Base-by-base conservation (phyloP, 2,113 vertebrate genomes). In the Egretta garzetta region DNA sequence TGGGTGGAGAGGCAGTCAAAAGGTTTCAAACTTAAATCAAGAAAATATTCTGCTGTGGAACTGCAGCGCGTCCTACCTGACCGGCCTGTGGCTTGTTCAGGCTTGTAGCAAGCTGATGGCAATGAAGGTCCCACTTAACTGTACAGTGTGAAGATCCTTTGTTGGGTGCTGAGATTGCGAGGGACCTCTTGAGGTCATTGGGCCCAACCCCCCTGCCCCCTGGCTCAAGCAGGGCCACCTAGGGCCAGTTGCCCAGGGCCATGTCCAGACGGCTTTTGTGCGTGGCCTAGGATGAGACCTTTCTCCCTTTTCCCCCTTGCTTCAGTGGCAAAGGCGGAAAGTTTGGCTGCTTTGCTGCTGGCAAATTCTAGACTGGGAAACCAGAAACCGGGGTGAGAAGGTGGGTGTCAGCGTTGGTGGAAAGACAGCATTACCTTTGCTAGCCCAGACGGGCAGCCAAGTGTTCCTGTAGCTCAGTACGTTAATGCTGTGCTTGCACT, bases 251-350 rank as follows among this genome's bases (percentile, higher is more conserved):
- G 66, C 49, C 56, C 62, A 72, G 74, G 66, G 35, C 27, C 0
- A 0, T 8, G 33, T 39, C 47, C 55, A 43, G 52, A 28, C 0
- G 28, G 49, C 71, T 80, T 55, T 2, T 73, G 56, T 5, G 0
- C 9, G 3, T 70, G 62, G 86, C 71, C 37, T 47, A 47, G 53
- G 58, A 32, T 23, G 10, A 88, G 73, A 45, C 0, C 33, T 49
- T 59, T 59, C 45, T 71, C 43, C 47, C 41, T 82, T 80, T 74
- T 74, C 53, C 41, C 21, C 35, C 73, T 43, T 49, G 47, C 49
- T 88, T 73, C 43, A 26, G 35, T 62, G 55, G n/a, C 52, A 73
- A 81, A 89, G 45, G 74, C 49, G 91, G 62, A 62, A 84, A 91
- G 60, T 64, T 77, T 79, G 76, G 35, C 49, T 94, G 56, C 64